Evolutionary conservation across 2,888 invertebrate genomes (phyloP).

Genomic region (Papilio demoleus): DNA sequence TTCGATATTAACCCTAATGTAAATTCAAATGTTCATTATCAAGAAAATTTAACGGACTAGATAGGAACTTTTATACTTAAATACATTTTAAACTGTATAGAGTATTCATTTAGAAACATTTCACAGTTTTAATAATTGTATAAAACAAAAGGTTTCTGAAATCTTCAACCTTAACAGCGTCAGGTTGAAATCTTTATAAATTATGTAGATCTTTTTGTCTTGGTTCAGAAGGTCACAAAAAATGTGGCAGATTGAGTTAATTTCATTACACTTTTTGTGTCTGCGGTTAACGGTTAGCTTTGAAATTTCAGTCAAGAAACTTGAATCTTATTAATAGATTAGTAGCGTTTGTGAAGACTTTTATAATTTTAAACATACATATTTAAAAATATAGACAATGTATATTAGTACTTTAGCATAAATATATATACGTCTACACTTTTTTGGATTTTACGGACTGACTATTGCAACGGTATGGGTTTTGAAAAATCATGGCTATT

Average conservation of each 20-base stretch:
- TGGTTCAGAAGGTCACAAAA: neutral
- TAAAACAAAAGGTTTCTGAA: neutral
- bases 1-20: too few relatives aligned
- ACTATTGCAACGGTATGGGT: too few relatives aligned
- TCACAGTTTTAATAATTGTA: neutral
- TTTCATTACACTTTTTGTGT: slow-evolving; percentile 6
- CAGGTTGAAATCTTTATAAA: slow-evolving; percentile 7
- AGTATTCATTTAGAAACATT: neutral
- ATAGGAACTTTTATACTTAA: too few relatives aligned
- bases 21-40: too few relatives aligned
- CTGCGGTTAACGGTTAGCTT: neutral
- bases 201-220: slow-evolving; percentile 14
- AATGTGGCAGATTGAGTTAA: slow-evolving; percentile 11
- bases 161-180: neutral
- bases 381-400: too few relatives aligned
- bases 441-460: too few relatives aligned
- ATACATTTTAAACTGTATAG: too few relatives aligned
- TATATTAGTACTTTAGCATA: too few relatives aligned
- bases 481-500: too few relatives aligned
- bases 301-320: neutral
- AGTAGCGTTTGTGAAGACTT: neutral
- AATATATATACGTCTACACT: too few relatives aligned
- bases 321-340: neutral
- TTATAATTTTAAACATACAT: too few relatives aligned
- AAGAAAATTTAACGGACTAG: too few relatives aligned